These are phyloP conservation scores for Danio rerio DNA, from an alignment of 2,113 vertebrate genomes.

Conservation along the genomic window GRCz12tu NC_133199.1:20533501-20534000, in stretches of 20 bases:
- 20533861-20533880: too few species aligned
- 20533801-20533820: too few species aligned
- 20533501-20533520: not conserved
- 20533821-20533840: too few species aligned
- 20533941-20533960: not conserved
- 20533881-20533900: too few species aligned
- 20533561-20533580: not conserved
- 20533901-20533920: too few species aligned
- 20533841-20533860: too few species aligned
- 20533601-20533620: not conserved
- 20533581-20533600: not conserved
- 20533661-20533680: not conserved
- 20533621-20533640: not conserved
- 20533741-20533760: too few species aligned
- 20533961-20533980: slow-evolving; percentile 18
- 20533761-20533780: too few species aligned
- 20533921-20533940: not conserved
- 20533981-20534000: not conserved
- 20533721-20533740: too few species aligned
- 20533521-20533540: not conserved
- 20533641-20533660: not conserved
- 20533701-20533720: too few species aligned
- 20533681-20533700: too few species aligned
- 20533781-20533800: too few species aligned
- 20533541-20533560: not conserved